Base-by-base conservation (phyloP, 2,113 vertebrate species). In the Lophius piscatorius region DNA sequence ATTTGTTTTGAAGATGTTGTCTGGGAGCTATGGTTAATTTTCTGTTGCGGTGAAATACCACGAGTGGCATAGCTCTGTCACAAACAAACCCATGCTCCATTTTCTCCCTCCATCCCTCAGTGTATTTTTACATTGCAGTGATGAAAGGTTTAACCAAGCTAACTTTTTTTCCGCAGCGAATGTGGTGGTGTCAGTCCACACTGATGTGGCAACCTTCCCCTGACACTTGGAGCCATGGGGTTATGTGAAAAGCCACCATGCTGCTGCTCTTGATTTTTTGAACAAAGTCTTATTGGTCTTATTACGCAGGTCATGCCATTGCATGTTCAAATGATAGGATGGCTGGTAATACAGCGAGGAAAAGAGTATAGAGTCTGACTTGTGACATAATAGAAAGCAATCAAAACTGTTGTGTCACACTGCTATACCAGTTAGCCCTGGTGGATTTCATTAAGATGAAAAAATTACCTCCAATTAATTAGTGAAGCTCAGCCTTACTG, bases 161-260 rank as follows among this genome's bases (percentile, higher is more conserved):
- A 28, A 46, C 24, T 64, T 63, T 38, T 70, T 62, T 46, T 76
- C 9, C 42, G 9, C 77, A 26, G 67, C 92, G 92, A 85, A 94
- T 75, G 92, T 91, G 67, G 45, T 92, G 74, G 74, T 48, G 92
- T 93, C 47, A 93, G 93, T 34, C 71, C 87, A 2, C 91, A 93
- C 74, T 93, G 93, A n/a, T 94, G 93, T 51, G 91, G 93, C 4
- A 91, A 94, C 82, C 93, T 92, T 79, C 90, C 91, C 69, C 91
- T 92, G 75, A 92, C 91, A 73, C 33, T 73, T 70, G 86, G 9
- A 22, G 21, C 89, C 71, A 92, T 91, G 29, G 8, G 78, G 89
- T 16, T 56, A 35, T 44, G 70, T 95, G 93, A 72, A 93, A 90
- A 63, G 90, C 92, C 20, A 70, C 92, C 91, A 24, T 79, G 90